A percentile compares a stretch with the other conserved stretches of the same genome.
phyloP scores from a whole-genome alignment of 2,113 vertebrate genomes.

The Corvus moneduloides region DNA sequence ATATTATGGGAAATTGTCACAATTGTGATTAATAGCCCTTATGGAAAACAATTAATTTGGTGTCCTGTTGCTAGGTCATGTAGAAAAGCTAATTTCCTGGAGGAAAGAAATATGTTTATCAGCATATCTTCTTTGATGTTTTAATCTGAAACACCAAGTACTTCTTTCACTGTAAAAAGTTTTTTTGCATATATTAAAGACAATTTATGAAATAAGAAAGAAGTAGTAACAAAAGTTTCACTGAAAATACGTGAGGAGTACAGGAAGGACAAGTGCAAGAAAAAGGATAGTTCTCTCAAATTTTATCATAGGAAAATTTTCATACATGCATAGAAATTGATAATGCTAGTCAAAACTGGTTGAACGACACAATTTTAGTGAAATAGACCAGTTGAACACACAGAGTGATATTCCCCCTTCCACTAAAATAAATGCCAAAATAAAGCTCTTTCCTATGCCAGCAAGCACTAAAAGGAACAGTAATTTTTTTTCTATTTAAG shows the following conservation, averaged over 20 bases:
- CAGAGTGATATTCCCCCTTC: not conserved
- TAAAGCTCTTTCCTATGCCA: not conserved
- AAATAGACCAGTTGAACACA: not conserved
- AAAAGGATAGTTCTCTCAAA: not conserved
- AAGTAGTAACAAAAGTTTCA: not conserved
- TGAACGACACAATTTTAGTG: not conserved
- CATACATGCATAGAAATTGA: not conserved
- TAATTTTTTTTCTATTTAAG: not conserved
- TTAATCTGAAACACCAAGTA: conserved; percentile 17
- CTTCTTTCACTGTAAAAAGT: conserved; percentile 6
- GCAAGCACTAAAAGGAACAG: not conserved
- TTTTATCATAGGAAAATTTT: not conserved
- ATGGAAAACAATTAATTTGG: conserved; percentile 75
- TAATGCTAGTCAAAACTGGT: not conserved
- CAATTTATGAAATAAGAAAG: not conserved
- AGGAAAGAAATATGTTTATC: conserved; percentile 63
- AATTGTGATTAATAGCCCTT: conserved; percentile 70
- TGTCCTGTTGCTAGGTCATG: conserved; percentile 74
- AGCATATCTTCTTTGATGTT: conserved; percentile 43
- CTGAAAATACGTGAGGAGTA: not conserved
- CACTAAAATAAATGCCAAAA: not conserved
- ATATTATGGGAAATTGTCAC: conserved; percentile 67
- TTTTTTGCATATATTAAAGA: conserved; percentile 1
- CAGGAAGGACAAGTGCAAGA: not conserved
- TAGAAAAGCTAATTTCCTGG: conserved; percentile 68